Percentiles rank a stretch among this genome's conserved stretches.
Conservation (phyloP, 2,888 invertebrate genomes). For the Theodoxus fluviatilis region DNA sequence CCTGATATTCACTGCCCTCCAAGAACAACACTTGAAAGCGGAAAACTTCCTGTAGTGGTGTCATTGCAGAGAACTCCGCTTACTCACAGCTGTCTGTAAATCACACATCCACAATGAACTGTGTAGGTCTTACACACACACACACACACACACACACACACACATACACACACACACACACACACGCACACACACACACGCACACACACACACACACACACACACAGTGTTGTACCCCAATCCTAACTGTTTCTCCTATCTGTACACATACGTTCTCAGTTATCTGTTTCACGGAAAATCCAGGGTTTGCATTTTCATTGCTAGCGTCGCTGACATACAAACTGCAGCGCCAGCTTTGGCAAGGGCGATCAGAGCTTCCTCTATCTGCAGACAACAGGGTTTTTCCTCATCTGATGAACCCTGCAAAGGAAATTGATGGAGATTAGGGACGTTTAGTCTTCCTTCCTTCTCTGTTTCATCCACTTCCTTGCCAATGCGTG, state of each 20-base stretch:
- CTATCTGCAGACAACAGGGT: too few relatives aligned
- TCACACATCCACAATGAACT: neutral
- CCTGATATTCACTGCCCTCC: too few relatives aligned
- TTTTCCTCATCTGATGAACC: too few relatives aligned
- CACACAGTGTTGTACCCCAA: neutral
- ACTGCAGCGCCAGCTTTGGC: too few relatives aligned
- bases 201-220: slow-evolving; percentile 12
- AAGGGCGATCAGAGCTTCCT: too few relatives aligned
- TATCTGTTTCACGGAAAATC: neutral
- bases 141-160: slow-evolving; percentile 14
- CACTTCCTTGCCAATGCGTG: too few relatives aligned
- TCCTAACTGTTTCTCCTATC: neutral
- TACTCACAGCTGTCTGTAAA: neutral
- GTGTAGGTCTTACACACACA: neutral
- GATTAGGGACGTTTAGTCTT: too few relatives aligned
- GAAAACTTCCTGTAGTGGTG: too few relatives aligned
- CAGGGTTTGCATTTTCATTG: neutral
- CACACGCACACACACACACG: slow-evolving; percentile 13
- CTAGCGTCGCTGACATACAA: neutral
- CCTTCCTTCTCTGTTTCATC: too few relatives aligned
- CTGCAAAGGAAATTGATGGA: too few relatives aligned
- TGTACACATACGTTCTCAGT: neutral
- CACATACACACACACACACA: slow-evolving; percentile 15
- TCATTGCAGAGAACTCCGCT: too few relatives aligned
- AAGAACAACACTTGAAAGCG: too few relatives aligned